Conservation (phyloP, 2,888 invertebrate genomes). For the Cybosia mesomella region DNA sequence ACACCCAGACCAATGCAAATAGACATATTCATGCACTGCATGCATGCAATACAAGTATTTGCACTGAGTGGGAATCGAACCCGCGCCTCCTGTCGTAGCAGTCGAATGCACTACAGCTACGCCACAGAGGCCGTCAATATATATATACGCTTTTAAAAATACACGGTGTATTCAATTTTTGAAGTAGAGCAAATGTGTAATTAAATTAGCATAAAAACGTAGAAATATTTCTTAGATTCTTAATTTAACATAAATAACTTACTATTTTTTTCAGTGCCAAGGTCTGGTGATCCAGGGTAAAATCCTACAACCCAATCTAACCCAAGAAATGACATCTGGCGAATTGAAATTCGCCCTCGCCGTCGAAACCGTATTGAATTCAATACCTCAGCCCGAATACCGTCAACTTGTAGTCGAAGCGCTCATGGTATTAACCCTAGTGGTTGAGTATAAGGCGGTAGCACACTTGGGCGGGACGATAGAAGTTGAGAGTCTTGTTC, state of each 20-base stretch:
- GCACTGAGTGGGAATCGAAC: no score
- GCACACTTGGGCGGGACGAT: slow-evolving; percentile 92
- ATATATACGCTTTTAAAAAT: no score
- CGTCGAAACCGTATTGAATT: slow-evolving; percentile 98
- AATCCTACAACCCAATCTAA: slow-evolving; percentile 95
- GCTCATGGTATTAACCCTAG: slow-evolving; percentile 97
- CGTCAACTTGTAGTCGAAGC: slow-evolving; percentile 98
- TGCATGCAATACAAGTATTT: no score
- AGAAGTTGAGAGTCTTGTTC: slow-evolving; percentile 96
- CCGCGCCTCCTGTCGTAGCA: no score
- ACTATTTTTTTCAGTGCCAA: slow-evolving; percentile 89
- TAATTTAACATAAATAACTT: no score
- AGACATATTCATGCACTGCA: no score
- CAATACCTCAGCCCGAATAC: slow-evolving; percentile 99
- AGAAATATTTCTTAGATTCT: not conserved
- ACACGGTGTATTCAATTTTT: no score
- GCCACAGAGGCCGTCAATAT: no score
- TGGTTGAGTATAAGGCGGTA: slow-evolving; percentile 95
- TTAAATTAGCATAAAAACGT: not conserved
- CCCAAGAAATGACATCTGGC: slow-evolving; percentile 99
- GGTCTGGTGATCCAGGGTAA: slow-evolving; percentile 97
- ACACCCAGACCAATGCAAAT: no score
- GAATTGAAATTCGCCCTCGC: slow-evolving; percentile 99
- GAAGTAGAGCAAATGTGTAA: no score
- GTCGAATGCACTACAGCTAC: no score